phyloP scores from a whole-genome alignment of 30 jellyfish, hydroid and myxozoan species.

The Aurelia coerulea region DNA sequence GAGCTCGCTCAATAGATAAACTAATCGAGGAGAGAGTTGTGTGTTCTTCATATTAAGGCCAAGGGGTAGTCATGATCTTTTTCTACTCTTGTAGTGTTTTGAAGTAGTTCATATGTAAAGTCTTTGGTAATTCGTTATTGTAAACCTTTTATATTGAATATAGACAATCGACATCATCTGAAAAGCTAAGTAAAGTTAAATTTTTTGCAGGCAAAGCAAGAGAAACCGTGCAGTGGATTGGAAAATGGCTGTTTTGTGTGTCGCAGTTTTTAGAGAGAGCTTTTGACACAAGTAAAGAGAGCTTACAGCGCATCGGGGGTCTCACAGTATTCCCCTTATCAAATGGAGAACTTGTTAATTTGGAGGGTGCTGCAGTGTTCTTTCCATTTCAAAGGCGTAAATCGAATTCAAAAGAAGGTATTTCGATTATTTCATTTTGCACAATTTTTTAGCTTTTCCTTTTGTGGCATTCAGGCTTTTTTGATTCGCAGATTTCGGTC shows the following conservation, averaged over 20 bases:
- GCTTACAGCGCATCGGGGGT: conserved; percentile 43
- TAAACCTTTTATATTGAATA: too few relatives aligned
- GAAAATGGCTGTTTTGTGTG: conserved; percentile 81
- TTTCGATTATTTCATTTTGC: neutral
- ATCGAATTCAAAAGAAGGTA: neutral
- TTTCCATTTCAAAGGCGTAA: conserved; percentile 50
- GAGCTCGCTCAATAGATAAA: too few relatives aligned
- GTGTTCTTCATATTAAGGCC: too few relatives aligned
- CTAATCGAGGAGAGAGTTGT: too few relatives aligned
- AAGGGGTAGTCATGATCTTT: too few relatives aligned
- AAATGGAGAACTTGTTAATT: conserved; percentile 50
- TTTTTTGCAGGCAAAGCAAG: conserved; percentile 15
- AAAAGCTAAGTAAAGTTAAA: too few relatives aligned
- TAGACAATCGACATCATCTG: too few relatives aligned
- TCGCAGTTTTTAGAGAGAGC: conserved; percentile 54
- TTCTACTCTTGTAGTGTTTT: too few relatives aligned
- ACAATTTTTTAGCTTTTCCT: neutral
- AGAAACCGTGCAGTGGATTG: conserved; percentile 77
- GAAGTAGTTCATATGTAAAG: too few relatives aligned
- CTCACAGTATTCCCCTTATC: conserved; percentile 60
- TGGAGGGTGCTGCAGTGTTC: conserved; percentile 63
- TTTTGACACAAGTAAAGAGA: conserved; percentile 68
- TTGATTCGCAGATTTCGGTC: too few relatives aligned
- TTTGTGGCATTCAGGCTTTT: neutral
- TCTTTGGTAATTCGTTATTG: too few relatives aligned